A percentile compares a stretch with the other conserved stretches of the same genome.
phyloP scores from a whole-genome alignment of 92 coral and sea anemone genomes.

The Pocillopora meandrina region DNA sequence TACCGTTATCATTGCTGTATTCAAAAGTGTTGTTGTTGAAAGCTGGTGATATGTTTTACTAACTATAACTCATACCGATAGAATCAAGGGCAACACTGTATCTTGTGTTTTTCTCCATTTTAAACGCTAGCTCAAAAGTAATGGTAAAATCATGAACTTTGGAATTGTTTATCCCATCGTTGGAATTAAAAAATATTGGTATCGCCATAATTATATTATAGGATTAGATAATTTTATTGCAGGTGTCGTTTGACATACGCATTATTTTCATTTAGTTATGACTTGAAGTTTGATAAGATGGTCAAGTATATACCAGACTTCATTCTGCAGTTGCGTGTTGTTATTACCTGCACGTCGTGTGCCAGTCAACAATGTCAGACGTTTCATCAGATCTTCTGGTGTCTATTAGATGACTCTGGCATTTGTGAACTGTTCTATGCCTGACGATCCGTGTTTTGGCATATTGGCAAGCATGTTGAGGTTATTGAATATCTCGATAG shows the following conservation, averaged over 20 bases:
- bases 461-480: not conserved
- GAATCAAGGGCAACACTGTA: too few relatives aligned
- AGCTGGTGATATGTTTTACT: too few relatives aligned
- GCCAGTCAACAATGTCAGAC: constrained; percentile 11
- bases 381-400: constrained; percentile 1
- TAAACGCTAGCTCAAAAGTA: too few relatives aligned
- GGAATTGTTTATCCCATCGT: too few relatives aligned
- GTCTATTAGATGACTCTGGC: not conserved
- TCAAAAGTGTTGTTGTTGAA: too few relatives aligned
- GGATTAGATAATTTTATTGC: too few relatives aligned
- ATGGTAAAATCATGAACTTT: too few relatives aligned
- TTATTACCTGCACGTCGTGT: constrained; percentile 9
- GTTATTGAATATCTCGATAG: not conserved
- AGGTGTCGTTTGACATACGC: not conserved
- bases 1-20: too few relatives aligned
- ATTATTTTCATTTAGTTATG: not conserved
- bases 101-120: too few relatives aligned
- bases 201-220: too few relatives aligned
- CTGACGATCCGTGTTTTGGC: not conserved
- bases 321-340: not conserved
- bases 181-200: too few relatives aligned
- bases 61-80: too few relatives aligned
- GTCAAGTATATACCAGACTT: constrained; percentile 12
- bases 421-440: not conserved
- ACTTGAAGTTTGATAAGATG: not conserved